These are phyloP conservation scores for Perca fluviatilis DNA, from an alignment of 2,113 vertebrate species.

Conservation along the genomic window DNA sequence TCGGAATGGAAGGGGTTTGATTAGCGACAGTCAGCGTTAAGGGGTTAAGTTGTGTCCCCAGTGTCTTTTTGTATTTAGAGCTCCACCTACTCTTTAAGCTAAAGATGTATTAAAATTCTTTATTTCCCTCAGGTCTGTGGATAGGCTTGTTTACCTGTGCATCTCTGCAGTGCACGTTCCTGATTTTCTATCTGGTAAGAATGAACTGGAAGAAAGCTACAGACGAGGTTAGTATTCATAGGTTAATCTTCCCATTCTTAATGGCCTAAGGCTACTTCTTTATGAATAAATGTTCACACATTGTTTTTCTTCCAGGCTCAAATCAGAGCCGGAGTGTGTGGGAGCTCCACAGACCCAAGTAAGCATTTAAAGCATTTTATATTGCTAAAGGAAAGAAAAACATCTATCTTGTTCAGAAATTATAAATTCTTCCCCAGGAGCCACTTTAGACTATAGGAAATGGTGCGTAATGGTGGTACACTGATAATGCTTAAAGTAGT, in stretches of 20 bases:
- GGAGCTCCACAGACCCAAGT: slow-evolving; percentile 51
- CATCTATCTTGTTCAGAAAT: not conserved
- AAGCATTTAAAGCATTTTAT: slow-evolving; percentile 17
- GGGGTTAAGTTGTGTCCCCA: not conserved
- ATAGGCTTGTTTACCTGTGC: slow-evolving; percentile 84
- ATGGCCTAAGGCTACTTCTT: not conserved
- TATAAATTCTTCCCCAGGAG: not conserved
- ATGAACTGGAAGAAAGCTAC: slow-evolving; percentile 88
- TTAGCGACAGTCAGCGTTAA: too few relatives aligned
- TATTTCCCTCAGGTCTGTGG: slow-evolving; percentile 88
- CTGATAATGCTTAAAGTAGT: not conserved
- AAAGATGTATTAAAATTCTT: not conserved
- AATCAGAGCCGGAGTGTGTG: slow-evolving; percentile 73
- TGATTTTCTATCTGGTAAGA: slow-evolving; percentile 80
- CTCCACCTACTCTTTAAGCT: not conserved
- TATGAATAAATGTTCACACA: not conserved
- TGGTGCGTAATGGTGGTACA: not conserved
- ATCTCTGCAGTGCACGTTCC: slow-evolving; percentile 82
- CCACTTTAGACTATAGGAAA: not conserved
- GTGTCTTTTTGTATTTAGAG: not conserved
- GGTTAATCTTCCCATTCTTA: not conserved
- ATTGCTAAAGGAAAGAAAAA: not conserved
- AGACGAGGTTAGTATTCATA: slow-evolving; percentile 82
- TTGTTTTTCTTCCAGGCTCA: slow-evolving; percentile 73
- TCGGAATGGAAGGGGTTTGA: too few relatives aligned